Base-by-base conservation (phyloP, 2,888 invertebrate species). In the Rhogogaster chlorosoma region DNA sequence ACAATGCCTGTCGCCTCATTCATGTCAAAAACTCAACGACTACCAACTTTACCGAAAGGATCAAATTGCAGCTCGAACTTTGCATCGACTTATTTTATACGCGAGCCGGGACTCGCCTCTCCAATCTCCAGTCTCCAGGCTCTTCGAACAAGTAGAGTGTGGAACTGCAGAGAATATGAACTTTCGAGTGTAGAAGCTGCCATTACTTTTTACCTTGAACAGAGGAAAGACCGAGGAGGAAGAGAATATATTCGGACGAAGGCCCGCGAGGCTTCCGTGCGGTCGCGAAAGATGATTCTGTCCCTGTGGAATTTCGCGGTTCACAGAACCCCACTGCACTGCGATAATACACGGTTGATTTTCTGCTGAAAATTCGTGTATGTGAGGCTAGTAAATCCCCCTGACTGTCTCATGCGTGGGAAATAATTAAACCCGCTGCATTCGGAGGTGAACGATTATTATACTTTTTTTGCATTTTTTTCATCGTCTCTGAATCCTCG, bases 31-130 rank as follows among this genome's bases (percentile, higher is more conserved):
- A 86, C 88, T 88, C 89, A 88, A 90, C 89, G 90, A 89, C 88
- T 88, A 89, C 88, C 86, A 87, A 89, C 87, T 89, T 88, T 85
- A 87, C 85, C 87, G 84, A 87, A 87, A 87, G 91, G 92, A 92
- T 92, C 92, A 90, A 91, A 91, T 92, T 92, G 91, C 91, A 90
- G 89, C 90, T 89, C 88, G 89, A 90, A 90, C 89, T 89, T 87
- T 86, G 88, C 90, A 91, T 90, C 92, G 91, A 92, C 91, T 92
- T 92, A 87, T 91, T 89, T 91, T 90, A 87, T 53, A 75, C 61
- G 26, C 85, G 75, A 87, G 75, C 57, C 29, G 80, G 73, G 82
- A 64, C 32, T 57, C 29, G 18, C 9, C 36, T n/a, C 49, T 38
- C 45, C 45, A 3, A 15, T 36, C 18, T 29, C n/a, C 42, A 45